Base-by-base conservation (phyloP, 2,113 vertebrate genomes). In the Circaetus cinerascens region DNA sequence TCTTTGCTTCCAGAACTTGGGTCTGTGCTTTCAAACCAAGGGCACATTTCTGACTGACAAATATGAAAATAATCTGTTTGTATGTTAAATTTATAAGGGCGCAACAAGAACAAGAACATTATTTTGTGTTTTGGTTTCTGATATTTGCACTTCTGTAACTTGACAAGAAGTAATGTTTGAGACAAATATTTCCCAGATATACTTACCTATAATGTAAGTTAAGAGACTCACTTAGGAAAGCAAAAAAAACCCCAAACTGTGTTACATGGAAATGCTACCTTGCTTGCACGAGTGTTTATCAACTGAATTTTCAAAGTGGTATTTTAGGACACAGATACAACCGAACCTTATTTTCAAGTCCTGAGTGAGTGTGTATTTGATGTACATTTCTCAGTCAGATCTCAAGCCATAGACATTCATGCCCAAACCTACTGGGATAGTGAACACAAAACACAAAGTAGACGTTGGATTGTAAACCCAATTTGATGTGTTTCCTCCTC, bases 11-110 rank as follows among this genome's bases (percentile, higher is more conserved):
- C 55, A 17, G 83, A 86, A 55, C 30, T 40, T 55, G 72, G 48
- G 80, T 45, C 76, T 91, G 75, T 38, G n/a, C 43, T 90, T 96
- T 96, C 85, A 81, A 79, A 91, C 76, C 55, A 43, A 88, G 72
- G 95, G 83, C 27, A 15, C 12, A 6, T 67, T 95, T 88, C 67
- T 71, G 29, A 55, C 40, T 51, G n/a, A 66, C 43, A 92, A 50
- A 66, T 38, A 51, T 1, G 11, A 88, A 59, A 84, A 45, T 77
- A 77, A 75, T 74, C 25, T 43, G 7, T 45, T 62, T 53, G 40
- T 76, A 32, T 80, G 48, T 83, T 85, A 64, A 88, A 57, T 53
- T 76, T 64, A 16, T 66, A 86, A 67, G 51, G 72, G 50, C 4
- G 16, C 50, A n/a, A n/a, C n/a, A n/a, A n/a, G n/a, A 64, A 43